These are phyloP conservation scores for Allochrocebus solatus DNA, from an alignment of 2,797 vertebrate genomes.

Conservation along the genomic window DNA sequence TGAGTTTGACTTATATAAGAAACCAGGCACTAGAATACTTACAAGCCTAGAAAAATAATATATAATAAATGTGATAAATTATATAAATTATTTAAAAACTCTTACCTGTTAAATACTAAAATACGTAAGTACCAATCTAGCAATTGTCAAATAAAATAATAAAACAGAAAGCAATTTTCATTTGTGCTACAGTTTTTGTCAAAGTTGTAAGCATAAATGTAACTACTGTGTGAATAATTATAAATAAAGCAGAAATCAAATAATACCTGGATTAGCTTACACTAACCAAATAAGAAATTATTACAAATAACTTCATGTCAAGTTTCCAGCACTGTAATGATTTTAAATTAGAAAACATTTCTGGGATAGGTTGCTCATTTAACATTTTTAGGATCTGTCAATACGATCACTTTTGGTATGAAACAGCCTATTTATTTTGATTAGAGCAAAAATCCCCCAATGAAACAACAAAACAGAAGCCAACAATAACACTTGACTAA, in stretches of 20 bases:
- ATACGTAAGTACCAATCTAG: slow-evolving; percentile 14
- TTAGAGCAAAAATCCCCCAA: slow-evolving; percentile 78
- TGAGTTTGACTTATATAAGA: slow-evolving; percentile 22
- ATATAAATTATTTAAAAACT: slow-evolving; percentile 60
- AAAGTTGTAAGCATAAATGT: slow-evolving; percentile 75
- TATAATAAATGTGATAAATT: slow-evolving; percentile 35
- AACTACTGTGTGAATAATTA: slow-evolving; percentile 80
- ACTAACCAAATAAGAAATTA: slow-evolving; percentile 84
- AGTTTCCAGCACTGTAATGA: slow-evolving; percentile 79
- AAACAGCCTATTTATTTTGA: slow-evolving; percentile 85
- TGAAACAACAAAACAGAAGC: slow-evolving; percentile 67
- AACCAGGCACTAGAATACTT: neutral
- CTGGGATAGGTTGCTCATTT: slow-evolving; percentile 83
- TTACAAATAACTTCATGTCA: slow-evolving; percentile 84
- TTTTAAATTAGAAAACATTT: slow-evolving; percentile 87
- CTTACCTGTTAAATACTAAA: slow-evolving; percentile 52
- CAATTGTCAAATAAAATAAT: slow-evolving; percentile 66
- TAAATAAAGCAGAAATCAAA: slow-evolving; percentile 83
- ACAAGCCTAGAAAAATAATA: neutral
- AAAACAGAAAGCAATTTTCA: slow-evolving; percentile 62
- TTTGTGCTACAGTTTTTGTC: slow-evolving; percentile 40
- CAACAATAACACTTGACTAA: slow-evolving; percentile 59
- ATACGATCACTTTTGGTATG: slow-evolving; percentile 80
- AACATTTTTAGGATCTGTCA: slow-evolving; percentile 86
- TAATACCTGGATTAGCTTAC: slow-evolving; percentile 76